Percentiles rank a stretch among this genome's conserved stretches.
phyloP scores from a whole-genome alignment of 2,797 vertebrate species.

The Bufotes viridis region DNA sequence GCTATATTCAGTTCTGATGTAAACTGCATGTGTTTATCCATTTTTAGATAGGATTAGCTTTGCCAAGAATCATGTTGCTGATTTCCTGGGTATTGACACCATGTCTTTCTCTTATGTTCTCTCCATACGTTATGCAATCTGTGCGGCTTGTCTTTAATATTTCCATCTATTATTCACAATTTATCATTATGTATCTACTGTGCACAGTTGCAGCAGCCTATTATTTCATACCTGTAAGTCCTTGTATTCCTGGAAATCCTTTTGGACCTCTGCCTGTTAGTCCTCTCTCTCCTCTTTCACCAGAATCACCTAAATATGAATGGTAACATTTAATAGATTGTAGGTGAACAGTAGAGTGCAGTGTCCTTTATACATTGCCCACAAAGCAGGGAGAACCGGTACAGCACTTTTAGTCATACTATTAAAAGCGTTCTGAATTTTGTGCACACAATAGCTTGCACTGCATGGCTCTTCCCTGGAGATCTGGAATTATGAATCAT shows the following conservation, averaged over 20 bases:
- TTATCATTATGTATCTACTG: neutral
- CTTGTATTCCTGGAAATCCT: conserved; percentile 87
- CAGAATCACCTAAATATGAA: conserved; percentile 85
- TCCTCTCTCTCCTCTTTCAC: conserved; percentile 91
- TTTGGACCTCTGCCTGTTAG: conserved; percentile 87
- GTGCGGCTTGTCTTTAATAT: neutral
- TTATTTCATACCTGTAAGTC: conserved; percentile 86
- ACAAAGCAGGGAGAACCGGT: neutral
- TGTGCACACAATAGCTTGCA: conserved; percentile 42
- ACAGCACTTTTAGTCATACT: neutral
- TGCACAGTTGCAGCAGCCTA: neutral
- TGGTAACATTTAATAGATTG: conserved; percentile 22
- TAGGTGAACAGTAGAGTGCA: neutral
- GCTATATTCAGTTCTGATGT: neutral
- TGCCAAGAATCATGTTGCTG: neutral
- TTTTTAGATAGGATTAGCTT: neutral
- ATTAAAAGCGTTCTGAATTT: conserved; percentile 32
- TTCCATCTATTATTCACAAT: neutral
- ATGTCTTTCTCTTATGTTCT: neutral
- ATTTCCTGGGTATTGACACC: neutral
- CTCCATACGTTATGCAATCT: neutral
- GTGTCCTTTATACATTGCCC: neutral
- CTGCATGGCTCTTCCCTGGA: conserved; percentile 39
- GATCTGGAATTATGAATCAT: conserved; percentile 55
- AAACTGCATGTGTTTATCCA: neutral